These are phyloP conservation scores for Colossoma macropomum DNA, from an alignment of 2,113 vertebrate genomes.

Conservation along the genomic window DNA sequence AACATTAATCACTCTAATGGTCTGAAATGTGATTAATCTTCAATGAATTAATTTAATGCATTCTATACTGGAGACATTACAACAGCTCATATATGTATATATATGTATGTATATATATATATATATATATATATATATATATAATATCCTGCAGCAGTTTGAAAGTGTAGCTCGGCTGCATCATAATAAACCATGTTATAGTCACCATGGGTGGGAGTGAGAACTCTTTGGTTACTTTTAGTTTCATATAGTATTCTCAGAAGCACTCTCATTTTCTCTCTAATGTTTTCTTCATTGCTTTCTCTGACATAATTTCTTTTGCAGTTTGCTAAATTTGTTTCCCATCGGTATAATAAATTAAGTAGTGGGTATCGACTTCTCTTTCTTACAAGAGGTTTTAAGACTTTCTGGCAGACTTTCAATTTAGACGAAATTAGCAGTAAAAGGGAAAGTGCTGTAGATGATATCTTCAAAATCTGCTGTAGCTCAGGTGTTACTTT, in stretches of 20 bases:
- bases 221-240: not conserved
- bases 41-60: not conserved
- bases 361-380: not conserved
- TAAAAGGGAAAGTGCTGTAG: not conserved
- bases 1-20: constrained; percentile 9
- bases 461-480: not conserved
- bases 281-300: constrained; percentile 18
- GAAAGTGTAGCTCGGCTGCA: not conserved
- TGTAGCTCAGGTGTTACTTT: not conserved
- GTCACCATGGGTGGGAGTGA: not conserved
- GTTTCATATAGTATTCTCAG: not conserved
- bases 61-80: not conserved
- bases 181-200: not conserved
- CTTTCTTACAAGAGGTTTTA: not conserved
- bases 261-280: not conserved
- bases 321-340: not conserved
- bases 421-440: constrained; percentile 4
- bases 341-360: constrained; percentile 9
- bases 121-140: too few species aligned
- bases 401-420: constrained; percentile 2
- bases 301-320: constrained; percentile 1
- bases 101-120: too few species aligned
- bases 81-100: not conserved
- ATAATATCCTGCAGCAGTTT: not conserved
- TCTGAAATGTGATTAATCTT: not conserved